phyloP scores from a whole-genome alignment of 2,888 invertebrate genomes.

The Dyspetes luteomarginatus region DNA sequence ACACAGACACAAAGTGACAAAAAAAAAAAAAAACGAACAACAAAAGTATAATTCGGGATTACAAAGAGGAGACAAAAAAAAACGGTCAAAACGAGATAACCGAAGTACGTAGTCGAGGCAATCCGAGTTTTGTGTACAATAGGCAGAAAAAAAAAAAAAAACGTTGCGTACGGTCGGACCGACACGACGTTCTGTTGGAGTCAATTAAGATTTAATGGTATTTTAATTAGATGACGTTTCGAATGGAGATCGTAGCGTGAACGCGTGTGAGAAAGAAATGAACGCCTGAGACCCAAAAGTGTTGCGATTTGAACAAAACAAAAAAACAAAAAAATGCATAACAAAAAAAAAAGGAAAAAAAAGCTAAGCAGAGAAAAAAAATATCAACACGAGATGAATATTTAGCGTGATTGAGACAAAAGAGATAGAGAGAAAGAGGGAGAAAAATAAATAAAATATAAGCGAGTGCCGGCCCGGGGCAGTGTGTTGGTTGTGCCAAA shows the following conservation, averaged over 20 bases:
- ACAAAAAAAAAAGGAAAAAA: conserved; percentile 12
- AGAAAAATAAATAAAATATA: conserved; percentile 69
- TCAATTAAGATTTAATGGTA: conserved; percentile 82
- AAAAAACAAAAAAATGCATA: conserved; percentile 12
- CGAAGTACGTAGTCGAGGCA: background rate
- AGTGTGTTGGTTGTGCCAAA: conserved; percentile 82
- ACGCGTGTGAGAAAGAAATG: conserved; percentile 56
- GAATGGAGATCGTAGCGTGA: conserved; percentile 62
- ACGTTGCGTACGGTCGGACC: conserved; percentile 72
- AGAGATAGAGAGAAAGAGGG: conserved; percentile 61
- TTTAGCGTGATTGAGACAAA: conserved; percentile 52
- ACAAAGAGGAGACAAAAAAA: background rate
- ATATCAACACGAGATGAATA: conserved; percentile 18
- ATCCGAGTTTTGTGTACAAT: conserved; percentile 29
- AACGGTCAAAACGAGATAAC: conserved; percentile 8
- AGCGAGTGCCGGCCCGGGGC: conserved; percentile 81
- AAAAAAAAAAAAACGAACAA: background rate
- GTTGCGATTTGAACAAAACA: background rate
- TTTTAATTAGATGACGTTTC: conserved; percentile 68
- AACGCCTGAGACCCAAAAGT: background rate
- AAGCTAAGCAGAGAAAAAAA: background rate
- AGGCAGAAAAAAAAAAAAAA: conserved; percentile 13
- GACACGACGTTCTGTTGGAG: conserved; percentile 80
- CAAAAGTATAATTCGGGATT: conserved; percentile 13
- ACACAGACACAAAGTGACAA: conserved; percentile 6